A percentile compares a stretch with the other conserved stretches of the same genome.
These are phyloP conservation scores for Petrolisthes manimaculis DNA, from an alignment of 2,888 invertebrate genomes.

Conservation along the genomic window DNA sequence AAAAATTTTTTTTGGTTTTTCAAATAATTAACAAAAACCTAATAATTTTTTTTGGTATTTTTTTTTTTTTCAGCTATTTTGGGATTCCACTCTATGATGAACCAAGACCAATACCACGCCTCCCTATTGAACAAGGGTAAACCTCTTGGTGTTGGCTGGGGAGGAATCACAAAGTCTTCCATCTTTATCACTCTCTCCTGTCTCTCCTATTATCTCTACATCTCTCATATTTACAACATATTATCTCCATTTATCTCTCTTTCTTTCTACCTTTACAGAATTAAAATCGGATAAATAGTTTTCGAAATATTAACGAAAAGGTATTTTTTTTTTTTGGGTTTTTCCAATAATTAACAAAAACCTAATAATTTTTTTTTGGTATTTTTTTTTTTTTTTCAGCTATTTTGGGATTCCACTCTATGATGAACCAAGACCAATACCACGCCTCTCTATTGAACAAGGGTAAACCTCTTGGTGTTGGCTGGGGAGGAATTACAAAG, in stretches of 20 bases:
- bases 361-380: conserved; percentile 69
- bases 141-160: conserved; percentile 86
- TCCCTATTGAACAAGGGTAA: conserved; percentile 84
- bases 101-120: conserved; percentile 99
- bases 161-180: conserved; percentile 91
- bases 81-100: conserved; percentile 99
- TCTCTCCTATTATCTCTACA: background rate
- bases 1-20: background rate
- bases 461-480: conserved; percentile 77
- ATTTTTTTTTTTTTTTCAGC: conserved; percentile 99
- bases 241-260: too few species aligned
- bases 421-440: conserved; percentile 99
- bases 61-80: conserved; percentile 94
- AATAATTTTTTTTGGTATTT: conserved; percentile 80
- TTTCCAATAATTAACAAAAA: background rate
- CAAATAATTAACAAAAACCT: background rate
- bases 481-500: conserved; percentile 96
- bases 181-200: too few species aligned
- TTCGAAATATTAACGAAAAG: background rate
- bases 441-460: conserved; percentile 95
- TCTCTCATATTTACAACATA: too few species aligned
- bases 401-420: conserved; percentile 98
- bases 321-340: background rate
- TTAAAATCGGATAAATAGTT: too few species aligned
- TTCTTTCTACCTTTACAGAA: too few species aligned